Base-by-base conservation (phyloP, 2,888 invertebrate species). In the Hydrotaea cyrtoneurina region DNA sequence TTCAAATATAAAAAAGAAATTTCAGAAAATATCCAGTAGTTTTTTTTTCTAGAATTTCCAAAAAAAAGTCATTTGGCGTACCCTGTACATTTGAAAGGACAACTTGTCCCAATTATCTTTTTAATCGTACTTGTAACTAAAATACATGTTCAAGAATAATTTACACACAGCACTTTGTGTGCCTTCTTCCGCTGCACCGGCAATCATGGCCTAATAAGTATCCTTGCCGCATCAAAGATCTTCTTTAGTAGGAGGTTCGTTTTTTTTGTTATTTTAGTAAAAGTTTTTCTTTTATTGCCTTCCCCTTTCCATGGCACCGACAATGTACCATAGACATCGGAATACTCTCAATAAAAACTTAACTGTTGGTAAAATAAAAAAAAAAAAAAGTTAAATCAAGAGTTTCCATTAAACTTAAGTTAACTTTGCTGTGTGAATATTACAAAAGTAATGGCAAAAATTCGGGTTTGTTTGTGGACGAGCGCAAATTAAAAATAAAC, bases 191-290 rank as follows among this genome's bases (percentile, higher is more conserved):
- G 50, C 66, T 64, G 19, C 23, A 8, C 64, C 43, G 23, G 46
- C 77, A 72, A 46, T 36, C 36, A 57, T 11, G 46, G 73, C 73
- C 73, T 3, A 57, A 19, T 50, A 73, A 74, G 74, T n/a, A 59
- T 82, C 8, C 59, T 59, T 78, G 50, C 19, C 36, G 26, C 74
- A 59, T 78, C 78, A 74, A 74, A 69, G 78, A 62, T 74, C 73
- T 74, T 26, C 15, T 57, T n/a, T 82, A 78, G 78, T 74, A 23
- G 66, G 78, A 74, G 69, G n/a, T 78, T 59, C 7, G 3, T 31
- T 31, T 31, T 31, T 31, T 31, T 31, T 31, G n/a, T 31, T 31
- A 31, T 2, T 4, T 78, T 78, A 82, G 39, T 69, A 74, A 77
- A 76, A 78, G n/a, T 66, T 73, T 81, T 81, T 57, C 13, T 55